Conservation (phyloP, 2,888 invertebrate genomes). For the Eugnorisma glareosa region DNA sequence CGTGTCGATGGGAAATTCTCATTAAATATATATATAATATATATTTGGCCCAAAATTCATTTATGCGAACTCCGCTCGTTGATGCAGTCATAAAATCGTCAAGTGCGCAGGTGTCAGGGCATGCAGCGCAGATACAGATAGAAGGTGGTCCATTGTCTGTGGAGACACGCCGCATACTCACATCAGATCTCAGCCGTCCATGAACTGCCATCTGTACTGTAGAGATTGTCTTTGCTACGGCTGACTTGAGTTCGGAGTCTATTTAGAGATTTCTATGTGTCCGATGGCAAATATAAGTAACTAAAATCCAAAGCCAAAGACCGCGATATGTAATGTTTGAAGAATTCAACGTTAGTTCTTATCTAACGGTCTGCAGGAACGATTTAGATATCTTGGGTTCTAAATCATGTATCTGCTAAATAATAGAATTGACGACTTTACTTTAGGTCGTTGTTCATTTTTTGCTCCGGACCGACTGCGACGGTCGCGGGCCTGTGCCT, state of each 20-base stretch:
- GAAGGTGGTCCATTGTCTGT: not conserved
- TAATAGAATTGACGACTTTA: too few relatives aligned
- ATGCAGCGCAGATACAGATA: not conserved
- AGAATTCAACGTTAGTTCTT: not conserved
- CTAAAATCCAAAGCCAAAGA: too few relatives aligned
- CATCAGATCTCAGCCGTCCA: not conserved
- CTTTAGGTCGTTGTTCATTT: too few relatives aligned
- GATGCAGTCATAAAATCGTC: not conserved
- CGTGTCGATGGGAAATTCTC: not conserved
- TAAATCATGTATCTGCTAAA: too few relatives aligned
- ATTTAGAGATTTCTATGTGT: not conserved
- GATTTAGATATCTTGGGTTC: not conserved
- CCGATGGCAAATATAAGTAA: not conserved
- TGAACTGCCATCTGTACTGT: not conserved
- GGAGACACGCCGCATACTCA: too few relatives aligned
- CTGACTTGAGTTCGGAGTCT: not conserved
- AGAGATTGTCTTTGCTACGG: not conserved
- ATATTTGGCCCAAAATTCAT: too few relatives aligned
- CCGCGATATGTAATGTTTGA: not conserved
- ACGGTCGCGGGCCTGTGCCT: too few relatives aligned
- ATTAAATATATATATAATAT: too few relatives aligned
- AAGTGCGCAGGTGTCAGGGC: not conserved
- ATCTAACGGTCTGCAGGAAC: too few relatives aligned
- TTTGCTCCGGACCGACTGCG: too few relatives aligned
- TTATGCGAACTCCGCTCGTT: not conserved